Evolutionary conservation across 2,797 vertebrate genomes (phyloP).

Genomic region (Darevskia nairensis): DNA sequence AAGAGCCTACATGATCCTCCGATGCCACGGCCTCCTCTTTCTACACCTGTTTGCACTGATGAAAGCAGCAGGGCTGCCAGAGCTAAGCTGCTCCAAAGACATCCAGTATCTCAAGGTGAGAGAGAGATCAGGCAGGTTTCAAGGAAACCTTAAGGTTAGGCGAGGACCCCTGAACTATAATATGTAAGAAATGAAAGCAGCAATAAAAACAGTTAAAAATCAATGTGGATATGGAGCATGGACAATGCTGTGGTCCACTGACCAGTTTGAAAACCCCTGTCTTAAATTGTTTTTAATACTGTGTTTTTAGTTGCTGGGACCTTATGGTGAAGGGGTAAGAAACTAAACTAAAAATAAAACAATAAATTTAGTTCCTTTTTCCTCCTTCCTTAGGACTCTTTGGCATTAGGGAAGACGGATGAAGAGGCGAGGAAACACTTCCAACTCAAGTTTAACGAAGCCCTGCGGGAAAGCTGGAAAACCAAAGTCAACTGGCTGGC

Average conservation of each 20-base stretch:
- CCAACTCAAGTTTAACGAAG: slow-evolving; percentile 97
- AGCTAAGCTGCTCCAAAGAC: slow-evolving; percentile 96
- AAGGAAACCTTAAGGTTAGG: too few relatives aligned
- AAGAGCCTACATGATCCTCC: slow-evolving; percentile 94
- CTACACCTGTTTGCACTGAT: slow-evolving; percentile 97
- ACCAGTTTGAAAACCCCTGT: too few relatives aligned
- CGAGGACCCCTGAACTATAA: too few relatives aligned
- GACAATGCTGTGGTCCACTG: too few relatives aligned
- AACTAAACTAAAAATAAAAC: too few relatives aligned
- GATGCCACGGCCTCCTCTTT: slow-evolving; percentile 93
- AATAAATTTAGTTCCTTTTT: neutral
- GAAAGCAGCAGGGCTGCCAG: slow-evolving; percentile 96
- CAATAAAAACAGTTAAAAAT: too few relatives aligned
- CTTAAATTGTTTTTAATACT: too few relatives aligned
- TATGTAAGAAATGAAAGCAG: too few relatives aligned
- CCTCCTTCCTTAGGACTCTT: slow-evolving; percentile 85
- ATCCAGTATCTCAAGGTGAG: slow-evolving; percentile 97
- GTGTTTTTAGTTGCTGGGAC: too few relatives aligned
- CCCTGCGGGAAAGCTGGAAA: slow-evolving; percentile 98
- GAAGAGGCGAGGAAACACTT: slow-evolving; percentile 98
- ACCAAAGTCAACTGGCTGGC: slow-evolving; percentile 99
- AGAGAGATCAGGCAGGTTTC: neutral
- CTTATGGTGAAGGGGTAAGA: too few relatives aligned
- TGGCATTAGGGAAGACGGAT: slow-evolving; percentile 93
- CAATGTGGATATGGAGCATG: too few relatives aligned